phyloP scores from a whole-genome alignment of 2,113 vertebrate species.

The Ifrita kowaldi region DNA sequence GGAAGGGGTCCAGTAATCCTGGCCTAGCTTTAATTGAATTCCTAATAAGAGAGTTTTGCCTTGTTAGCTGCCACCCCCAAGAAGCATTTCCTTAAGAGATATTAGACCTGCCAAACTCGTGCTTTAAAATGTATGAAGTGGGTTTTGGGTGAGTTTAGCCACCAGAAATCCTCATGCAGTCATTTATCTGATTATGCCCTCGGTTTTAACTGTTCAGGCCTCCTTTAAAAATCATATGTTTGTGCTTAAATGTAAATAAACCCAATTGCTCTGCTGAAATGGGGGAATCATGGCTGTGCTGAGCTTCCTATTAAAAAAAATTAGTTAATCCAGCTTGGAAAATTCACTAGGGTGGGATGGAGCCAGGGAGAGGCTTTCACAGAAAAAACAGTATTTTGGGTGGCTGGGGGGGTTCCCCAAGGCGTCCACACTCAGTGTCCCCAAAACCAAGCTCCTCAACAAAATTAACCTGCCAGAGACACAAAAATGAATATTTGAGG shows the following conservation, averaged over 20 bases:
- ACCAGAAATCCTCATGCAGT: neutral
- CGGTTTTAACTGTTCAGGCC: neutral
- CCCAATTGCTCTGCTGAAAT: neutral
- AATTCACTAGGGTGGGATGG: neutral
- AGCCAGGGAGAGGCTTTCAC: neutral
- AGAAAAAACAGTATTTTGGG: neutral
- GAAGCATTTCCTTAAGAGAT: slow-evolving; percentile 1
- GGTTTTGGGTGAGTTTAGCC: neutral
- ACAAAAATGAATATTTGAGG: neutral
- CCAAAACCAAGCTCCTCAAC: neutral
- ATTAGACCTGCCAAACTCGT: neutral
- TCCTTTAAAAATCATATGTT: neutral
- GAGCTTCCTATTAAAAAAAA: neutral
- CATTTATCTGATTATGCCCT: neutral
- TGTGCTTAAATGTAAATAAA: slow-evolving; percentile 4
- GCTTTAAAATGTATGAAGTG: neutral
- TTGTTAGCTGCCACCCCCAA: neutral
- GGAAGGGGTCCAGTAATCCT: neutral
- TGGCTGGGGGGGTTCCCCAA: rapidly evolving
- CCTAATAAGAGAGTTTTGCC: slow-evolving; percentile 4
- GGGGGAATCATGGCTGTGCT: neutral
- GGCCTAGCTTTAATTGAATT: neutral
- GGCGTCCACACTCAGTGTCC: rapidly evolving
- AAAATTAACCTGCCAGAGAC: neutral
- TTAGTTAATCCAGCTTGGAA: neutral